phyloP scores from a whole-genome alignment of 2,113 vertebrate genomes.

The Naja naja region DNA sequence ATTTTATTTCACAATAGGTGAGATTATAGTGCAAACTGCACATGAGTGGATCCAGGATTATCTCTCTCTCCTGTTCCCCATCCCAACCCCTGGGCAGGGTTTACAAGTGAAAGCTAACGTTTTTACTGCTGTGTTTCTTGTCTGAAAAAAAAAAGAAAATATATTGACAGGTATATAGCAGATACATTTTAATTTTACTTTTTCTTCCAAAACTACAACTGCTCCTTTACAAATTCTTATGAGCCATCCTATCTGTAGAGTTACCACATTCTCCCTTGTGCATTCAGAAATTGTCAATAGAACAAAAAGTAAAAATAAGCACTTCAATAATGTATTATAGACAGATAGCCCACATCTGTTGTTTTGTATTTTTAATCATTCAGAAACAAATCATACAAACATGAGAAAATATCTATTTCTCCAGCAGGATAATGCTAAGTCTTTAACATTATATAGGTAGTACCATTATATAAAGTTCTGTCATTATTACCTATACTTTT shows the following conservation, averaged over 20 bases:
- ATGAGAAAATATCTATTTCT: neutral
- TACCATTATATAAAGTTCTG: neutral
- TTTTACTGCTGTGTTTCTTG: neutral
- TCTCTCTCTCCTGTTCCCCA: neutral
- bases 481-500: neutral
- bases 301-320: neutral
- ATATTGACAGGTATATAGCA: neutral
- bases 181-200: neutral
- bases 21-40: neutral
- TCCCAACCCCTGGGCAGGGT: neutral
- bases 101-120: neutral
- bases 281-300: neutral
- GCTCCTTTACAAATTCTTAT: neutral
- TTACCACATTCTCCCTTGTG: neutral
- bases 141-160: neutral
- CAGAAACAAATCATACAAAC: neutral
- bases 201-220: neutral
- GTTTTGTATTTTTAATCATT: neutral
- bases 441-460: neutral
- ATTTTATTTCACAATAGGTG: neutral
- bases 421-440: neutral
- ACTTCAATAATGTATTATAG: neutral
- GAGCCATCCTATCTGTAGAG: neutral
- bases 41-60: neutral
- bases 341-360: neutral